Percentiles rank a stretch among this genome's conserved stretches.
These are phyloP conservation scores for Odontomyia ornata DNA, from an alignment of 2,888 invertebrate species.

Conservation along the genomic window DNA sequence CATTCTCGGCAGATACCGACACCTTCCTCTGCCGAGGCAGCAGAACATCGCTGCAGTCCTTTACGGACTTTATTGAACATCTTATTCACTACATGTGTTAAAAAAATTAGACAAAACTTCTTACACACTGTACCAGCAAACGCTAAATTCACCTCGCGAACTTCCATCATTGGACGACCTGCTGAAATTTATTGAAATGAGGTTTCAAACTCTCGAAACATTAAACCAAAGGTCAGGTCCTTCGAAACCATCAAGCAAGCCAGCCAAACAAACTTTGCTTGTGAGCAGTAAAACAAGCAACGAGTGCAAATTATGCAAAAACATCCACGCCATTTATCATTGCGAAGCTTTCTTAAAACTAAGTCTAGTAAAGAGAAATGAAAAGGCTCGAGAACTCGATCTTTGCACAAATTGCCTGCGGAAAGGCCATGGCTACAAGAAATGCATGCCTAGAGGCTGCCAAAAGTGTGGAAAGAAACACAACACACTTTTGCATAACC, in stretches of 20 bases:
- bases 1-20: no score
- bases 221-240: neutral
- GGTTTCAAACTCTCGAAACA: neutral
- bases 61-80: no score
- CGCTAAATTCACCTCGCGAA: slow-evolving; percentile 3
- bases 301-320: neutral
- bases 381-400: neutral
- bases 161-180: slow-evolving; percentile 4
- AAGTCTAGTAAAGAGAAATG: neutral
- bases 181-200: slow-evolving; percentile 20
- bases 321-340: neutral
- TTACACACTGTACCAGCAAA: slow-evolving; percentile 5
- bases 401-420: neutral
- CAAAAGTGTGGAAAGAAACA: neutral
- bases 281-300: neutral
- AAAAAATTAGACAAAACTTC: slow-evolving; percentile 19
- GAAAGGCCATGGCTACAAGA: neutral
- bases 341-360: neutral
- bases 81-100: no score
- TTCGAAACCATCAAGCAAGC: neutral
- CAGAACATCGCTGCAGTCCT: no score
- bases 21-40: no score
- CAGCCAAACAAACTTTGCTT: neutral
- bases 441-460: neutral
- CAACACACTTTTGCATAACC: neutral